Conservation (phyloP, 2,113 vertebrate species). For the Silurus glanis region DNA sequence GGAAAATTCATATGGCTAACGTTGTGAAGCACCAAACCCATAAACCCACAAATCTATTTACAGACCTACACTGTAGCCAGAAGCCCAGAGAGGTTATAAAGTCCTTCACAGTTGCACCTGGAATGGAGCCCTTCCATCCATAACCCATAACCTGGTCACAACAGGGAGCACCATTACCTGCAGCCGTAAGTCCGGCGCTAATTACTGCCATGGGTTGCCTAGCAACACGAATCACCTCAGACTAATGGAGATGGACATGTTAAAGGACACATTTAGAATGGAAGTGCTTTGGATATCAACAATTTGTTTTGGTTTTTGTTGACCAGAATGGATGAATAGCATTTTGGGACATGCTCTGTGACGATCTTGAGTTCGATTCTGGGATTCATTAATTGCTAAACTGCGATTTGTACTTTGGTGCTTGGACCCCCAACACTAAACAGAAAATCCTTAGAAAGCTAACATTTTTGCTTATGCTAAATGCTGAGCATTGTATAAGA, state of each 20-base stretch:
- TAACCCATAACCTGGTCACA: slow-evolving; percentile 64
- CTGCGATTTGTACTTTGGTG: neutral
- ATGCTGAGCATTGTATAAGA: neutral
- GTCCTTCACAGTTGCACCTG: slow-evolving; percentile 23
- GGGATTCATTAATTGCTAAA: neutral
- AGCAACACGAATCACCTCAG: slow-evolving; percentile 75
- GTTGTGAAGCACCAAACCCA: neutral
- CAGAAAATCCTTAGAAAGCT: neutral
- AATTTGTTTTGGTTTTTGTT: neutral
- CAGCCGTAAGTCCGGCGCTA: slow-evolving; percentile 68
- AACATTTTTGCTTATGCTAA: neutral
- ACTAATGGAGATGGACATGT: slow-evolving; percentile 64
- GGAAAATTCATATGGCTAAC: neutral
- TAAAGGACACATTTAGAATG: slow-evolving; percentile 62
- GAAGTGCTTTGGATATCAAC: neutral
- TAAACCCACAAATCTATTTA: neutral
- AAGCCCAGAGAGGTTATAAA: neutral
- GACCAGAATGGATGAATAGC: neutral
- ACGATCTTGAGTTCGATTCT: neutral
- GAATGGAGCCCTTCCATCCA: slow-evolving; percentile 27
- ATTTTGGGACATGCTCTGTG: neutral
- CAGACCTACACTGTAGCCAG: neutral
- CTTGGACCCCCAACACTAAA: neutral
- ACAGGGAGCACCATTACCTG: slow-evolving; percentile 64
- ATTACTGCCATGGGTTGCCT: slow-evolving; percentile 77